Evolutionary conservation across 2,888 invertebrate genomes (phyloP), one percentile per base, ranked within the genome.

Genomic region (Pyrocoelia pectoralis): DNA sequence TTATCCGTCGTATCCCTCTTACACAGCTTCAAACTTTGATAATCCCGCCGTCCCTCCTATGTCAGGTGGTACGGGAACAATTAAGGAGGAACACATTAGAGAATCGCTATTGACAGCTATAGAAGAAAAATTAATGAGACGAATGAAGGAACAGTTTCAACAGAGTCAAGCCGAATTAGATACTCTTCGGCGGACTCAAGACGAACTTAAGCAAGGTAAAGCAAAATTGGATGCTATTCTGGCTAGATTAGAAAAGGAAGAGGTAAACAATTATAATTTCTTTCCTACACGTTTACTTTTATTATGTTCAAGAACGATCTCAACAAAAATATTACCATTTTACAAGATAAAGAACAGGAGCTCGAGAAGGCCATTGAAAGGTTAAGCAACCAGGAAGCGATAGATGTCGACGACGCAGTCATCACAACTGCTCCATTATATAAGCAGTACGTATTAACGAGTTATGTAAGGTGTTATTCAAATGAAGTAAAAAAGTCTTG

Each of bases 371-470:
- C 93, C 29, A 88, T 95, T 24, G 88, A 88, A 64, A 88, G 90
- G 70, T 83, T 94, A 28, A 88, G 90, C 52, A 89, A 89, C 74
- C 89, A 93, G 71, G 92, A 94, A 72, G 87, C 90, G 24, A 89
- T 95, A 72, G 93, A 95, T 83, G 94, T 97, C 41, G 98, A 99
- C 82, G 97, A 98, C 79, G 97, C 97, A 59, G 97, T 98, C 29
- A 94, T 94, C 14, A 97, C 98, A 1, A 95, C 97, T 56, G 95
- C 98, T 17, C 98, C 98, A 0, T 83, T 98, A 49, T 97, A 97
- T 78, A 94, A 94, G 83, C 98, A 98, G 92, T 94, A 80, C 84
- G 89, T 82, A 15, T 15, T n/a, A n/a, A n/a, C n/a, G n/a, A n/a
- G n/a, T n/a, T n/a, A n/a, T n/a, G n/a, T n/a, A n/a, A n/a, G n/a